phyloP scores from a whole-genome alignment of 2,797 vertebrate genomes.

The Eulemur mongoz region DNA sequence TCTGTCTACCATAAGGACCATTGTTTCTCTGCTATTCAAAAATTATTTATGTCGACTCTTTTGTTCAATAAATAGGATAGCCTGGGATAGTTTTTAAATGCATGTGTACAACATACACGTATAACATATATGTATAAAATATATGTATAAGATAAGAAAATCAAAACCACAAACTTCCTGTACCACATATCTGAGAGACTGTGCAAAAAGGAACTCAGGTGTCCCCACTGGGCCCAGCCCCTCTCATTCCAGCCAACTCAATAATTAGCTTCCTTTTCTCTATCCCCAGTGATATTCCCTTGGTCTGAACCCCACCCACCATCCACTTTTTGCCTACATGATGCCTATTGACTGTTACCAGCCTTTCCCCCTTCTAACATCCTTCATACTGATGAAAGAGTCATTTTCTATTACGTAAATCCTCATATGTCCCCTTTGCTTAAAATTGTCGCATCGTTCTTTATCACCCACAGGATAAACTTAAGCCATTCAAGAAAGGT shows the following conservation, averaged over 20 bases:
- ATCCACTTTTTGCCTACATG: background rate
- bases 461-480: background rate
- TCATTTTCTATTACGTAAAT: background rate
- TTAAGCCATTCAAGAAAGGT: background rate
- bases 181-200: background rate
- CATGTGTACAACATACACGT: background rate
- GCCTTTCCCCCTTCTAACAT: background rate
- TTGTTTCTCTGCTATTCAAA: background rate
- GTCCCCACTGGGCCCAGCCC: fast-evolving
- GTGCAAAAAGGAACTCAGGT: background rate
- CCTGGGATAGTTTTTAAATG: background rate
- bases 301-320: background rate
- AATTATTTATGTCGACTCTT: background rate
- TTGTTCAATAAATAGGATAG: background rate
- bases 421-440: background rate
- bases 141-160: background rate
- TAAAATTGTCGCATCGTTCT: background rate
- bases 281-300: background rate
- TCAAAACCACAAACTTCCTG: background rate
- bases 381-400: background rate
- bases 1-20: background rate
- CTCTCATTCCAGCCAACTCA: background rate
- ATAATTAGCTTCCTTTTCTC: background rate
- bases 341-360: background rate
- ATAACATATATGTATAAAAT: background rate